Base-by-base conservation (phyloP, 2,797 vertebrate species). In the Cyprinella venusta region DNA sequence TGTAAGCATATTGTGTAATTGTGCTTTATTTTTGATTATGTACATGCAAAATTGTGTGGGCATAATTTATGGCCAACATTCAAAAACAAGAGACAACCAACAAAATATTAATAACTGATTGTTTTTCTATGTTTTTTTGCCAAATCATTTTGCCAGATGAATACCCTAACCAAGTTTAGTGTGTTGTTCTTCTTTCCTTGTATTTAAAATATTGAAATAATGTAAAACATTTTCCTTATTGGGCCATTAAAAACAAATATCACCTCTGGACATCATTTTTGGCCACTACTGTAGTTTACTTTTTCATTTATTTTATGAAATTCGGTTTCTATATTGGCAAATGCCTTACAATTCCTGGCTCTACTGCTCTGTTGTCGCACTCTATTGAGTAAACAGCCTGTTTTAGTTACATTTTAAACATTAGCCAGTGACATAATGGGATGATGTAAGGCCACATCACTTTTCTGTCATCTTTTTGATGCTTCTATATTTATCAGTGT, bases 401-500 rank as follows among this genome's bases (percentile, higher is more conserved):
- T 75, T 56, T 56, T 9, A n/a, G 33, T 13, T 8, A 40, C 18
- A 15, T 56, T 69, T 80, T 40, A 26, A 24, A 13, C 24, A 15
- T 42, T 64, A 45, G n/a, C 16, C 24, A 21, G 24, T 48, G 59
- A 77, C 24, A 21, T 79, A 68, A 79, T 50, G 8, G 21, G 21
- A 54, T 40, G 36, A 52, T 38, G 19, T 54, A 54, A 24, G 13
- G 45, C 26, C 30, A 15, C 4, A 64, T 68, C 63, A 36, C 30
- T 80, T 40, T 24, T 56, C 48, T 24, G 6, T 18, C 36, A 8
- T 56, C 61, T 74, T 50, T 64, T 21, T 72, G 18, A 15, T 42
- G 21, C 45, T 40, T 38, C 50, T 65, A 82, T 63, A 50, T 74
- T 81, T 74, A 74, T 81, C 42, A 67, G 10, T 16, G 48, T 48